Conservation (phyloP, 2,888 invertebrate species). For the Caenorhabditis sinica region DNA sequence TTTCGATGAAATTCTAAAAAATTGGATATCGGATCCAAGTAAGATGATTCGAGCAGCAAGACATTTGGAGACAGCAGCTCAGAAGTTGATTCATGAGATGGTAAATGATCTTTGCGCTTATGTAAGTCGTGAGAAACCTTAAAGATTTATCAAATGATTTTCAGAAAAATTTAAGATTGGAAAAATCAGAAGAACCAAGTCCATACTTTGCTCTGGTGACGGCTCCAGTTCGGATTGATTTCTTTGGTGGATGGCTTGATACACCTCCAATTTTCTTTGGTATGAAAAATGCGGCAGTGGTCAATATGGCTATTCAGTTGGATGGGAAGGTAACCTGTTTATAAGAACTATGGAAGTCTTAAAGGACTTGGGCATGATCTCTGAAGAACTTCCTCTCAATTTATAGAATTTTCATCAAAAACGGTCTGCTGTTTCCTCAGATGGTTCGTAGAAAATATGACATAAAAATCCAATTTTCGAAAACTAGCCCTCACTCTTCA, state of each 20-base stretch:
- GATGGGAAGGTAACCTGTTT: slow-evolving; percentile 85
- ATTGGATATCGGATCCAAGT: slow-evolving; percentile 85
- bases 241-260: slow-evolving; percentile 86
- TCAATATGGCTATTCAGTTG: slow-evolving; percentile 85
- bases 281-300: slow-evolving; percentile 84
- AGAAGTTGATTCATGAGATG: slow-evolving; percentile 55
- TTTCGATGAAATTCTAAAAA: slow-evolving; percentile 56
- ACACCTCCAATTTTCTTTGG: slow-evolving; percentile 87
- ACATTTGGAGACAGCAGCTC: slow-evolving; percentile 86
- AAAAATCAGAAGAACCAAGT: neutral
- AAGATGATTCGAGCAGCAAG: slow-evolving; percentile 85
- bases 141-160: neutral
- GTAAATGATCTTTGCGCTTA: slow-evolving; percentile 36
- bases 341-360: too few relatives aligned
- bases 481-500: too few relatives aligned
- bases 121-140: neutral
- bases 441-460: too few relatives aligned
- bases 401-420: too few relatives aligned
- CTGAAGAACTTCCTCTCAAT: too few relatives aligned
- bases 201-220: neutral
- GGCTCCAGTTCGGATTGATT: slow-evolving; percentile 67
- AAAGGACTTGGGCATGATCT: too few relatives aligned
- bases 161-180: slow-evolving; percentile 31
- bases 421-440: too few relatives aligned
- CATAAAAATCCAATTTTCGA: too few relatives aligned